Percentiles rank a stretch among this genome's conserved stretches.
Evolutionary conservation across 2,888 invertebrate species (phyloP).

Genomic region (Callimorpha dominula): DNA sequence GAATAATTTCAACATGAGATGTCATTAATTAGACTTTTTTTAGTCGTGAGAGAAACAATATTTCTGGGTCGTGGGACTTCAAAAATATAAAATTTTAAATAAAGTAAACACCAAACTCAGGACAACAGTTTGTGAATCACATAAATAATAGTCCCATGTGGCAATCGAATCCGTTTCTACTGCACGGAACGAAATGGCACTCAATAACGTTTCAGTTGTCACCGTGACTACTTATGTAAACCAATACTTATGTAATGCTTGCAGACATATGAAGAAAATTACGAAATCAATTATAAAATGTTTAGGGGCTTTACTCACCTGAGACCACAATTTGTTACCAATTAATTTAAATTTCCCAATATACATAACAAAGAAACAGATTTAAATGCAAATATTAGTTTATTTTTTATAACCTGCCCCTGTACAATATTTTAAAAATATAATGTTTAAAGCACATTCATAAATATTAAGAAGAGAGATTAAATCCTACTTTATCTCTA

Average conservation of each 20-base stretch:
- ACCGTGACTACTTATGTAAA: background rate
- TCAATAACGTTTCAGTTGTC: background rate
- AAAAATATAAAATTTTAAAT: background rate
- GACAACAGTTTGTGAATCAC: background rate
- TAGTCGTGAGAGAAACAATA: background rate
- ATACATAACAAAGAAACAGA: no score
- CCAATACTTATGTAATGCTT: background rate
- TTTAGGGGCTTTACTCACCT: background rate
- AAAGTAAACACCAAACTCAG: background rate
- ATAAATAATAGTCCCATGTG: slow-evolving; percentile 10
- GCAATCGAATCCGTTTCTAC: background rate
- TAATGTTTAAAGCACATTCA: no score
- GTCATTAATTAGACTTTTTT: no score
- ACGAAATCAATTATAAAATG: background rate
- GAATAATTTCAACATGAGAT: background rate
- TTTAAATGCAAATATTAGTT: no score
- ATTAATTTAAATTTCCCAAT: background rate
- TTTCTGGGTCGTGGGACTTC: background rate
- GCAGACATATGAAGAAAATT: background rate
- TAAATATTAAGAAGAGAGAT: no score
- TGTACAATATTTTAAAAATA: no score
- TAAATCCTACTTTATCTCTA: no score
- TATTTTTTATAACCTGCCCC: no score
- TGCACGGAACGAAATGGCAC: background rate
- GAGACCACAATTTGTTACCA: background rate